These are phyloP conservation scores for Mamestra configurata DNA, from an alignment of 1,140 invertebrate genomes.

Conservation along the genomic window DNA sequence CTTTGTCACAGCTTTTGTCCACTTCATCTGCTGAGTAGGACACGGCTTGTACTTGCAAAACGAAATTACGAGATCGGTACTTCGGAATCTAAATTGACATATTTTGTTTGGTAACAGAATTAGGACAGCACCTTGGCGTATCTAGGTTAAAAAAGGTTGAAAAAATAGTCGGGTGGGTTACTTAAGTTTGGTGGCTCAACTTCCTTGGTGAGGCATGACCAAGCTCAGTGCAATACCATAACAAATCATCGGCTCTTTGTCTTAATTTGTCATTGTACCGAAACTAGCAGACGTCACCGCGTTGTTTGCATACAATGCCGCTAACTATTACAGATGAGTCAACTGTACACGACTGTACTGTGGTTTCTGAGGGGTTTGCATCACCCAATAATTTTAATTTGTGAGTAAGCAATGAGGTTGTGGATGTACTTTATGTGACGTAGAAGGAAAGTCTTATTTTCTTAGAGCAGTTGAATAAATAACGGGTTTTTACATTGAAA, in stretches of 20 bases:
- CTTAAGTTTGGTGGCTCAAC: slow-evolving; percentile 33
- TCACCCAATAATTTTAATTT: slow-evolving; percentile 12
- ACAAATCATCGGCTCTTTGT: slow-evolving; percentile 36
- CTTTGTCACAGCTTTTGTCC: not conserved
- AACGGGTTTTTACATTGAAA: too few species aligned
- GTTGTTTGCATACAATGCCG: slow-evolving; percentile 60
- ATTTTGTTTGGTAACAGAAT: not conserved
- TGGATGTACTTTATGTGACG: not conserved
- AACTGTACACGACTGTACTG: slow-evolving; percentile 44
- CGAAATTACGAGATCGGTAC: not conserved
- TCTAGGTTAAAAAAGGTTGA: not conserved
- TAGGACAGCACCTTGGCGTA: not conserved
- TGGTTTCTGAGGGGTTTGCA: slow-evolving; percentile 13
- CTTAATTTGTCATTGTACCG: slow-evolving; percentile 54
- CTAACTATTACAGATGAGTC: slow-evolving; percentile 55
- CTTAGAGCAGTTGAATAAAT: not conserved
- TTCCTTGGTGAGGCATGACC: slow-evolving; percentile 43
- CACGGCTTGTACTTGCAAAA: not conserved
- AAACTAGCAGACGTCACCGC: slow-evolving; percentile 41
- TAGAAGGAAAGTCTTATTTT: not conserved
- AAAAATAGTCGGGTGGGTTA: slow-evolving; percentile 31
- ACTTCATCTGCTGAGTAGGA: not conserved
- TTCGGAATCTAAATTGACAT: not conserved
- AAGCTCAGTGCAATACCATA: slow-evolving; percentile 41
- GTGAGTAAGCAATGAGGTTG: slow-evolving; percentile 12